Evolutionary conservation across 2,797 vertebrate genomes (phyloP).

Genomic region (Sciurus vulgaris): DNA sequence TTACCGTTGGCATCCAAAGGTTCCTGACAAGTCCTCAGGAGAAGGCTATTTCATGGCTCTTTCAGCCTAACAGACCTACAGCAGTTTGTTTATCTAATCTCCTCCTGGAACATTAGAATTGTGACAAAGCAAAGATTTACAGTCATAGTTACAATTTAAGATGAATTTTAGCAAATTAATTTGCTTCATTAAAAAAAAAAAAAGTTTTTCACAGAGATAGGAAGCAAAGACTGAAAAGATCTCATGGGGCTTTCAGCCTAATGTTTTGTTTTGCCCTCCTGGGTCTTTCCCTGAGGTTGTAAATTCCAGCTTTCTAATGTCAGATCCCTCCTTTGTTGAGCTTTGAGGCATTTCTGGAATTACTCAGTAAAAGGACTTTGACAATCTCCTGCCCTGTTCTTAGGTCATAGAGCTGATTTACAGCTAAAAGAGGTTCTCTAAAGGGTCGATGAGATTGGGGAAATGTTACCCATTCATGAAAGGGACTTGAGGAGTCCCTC

Average conservation of each 20-base stretch:
- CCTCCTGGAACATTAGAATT: conserved; percentile 84
- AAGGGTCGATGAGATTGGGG: conserved; percentile 79
- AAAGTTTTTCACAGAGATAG: conserved; percentile 63
- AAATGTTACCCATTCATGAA: conserved; percentile 79
- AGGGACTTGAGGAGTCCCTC: conserved; percentile 61
- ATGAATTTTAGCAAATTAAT: conserved; percentile 76
- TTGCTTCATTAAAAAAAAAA: conserved; percentile 77
- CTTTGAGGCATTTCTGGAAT: conserved; percentile 82
- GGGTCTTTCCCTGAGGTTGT: conserved; percentile 85
- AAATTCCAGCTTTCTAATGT: conserved; percentile 81
- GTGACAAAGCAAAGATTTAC: conserved; percentile 88
- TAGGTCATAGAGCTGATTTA: conserved; percentile 79
- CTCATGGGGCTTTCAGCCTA: conserved; percentile 67
- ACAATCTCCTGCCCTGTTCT: conserved; percentile 72
- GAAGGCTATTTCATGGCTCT: conserved; percentile 88
- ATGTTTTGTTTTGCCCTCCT: conserved; percentile 80
- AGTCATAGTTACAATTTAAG: conserved; percentile 80
- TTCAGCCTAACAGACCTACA: conserved; percentile 93
- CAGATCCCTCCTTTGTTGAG: conserved; percentile 70
- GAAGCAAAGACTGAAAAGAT: conserved; percentile 66
- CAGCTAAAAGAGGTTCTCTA: conserved; percentile 66
- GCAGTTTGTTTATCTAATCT: conserved; percentile 94
- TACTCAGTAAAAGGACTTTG: conserved; percentile 73
- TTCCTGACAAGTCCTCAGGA: conserved; percentile 84
- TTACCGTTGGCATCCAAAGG: conserved; percentile 87